Base-by-base conservation (phyloP, 2,888 invertebrate species). In the Troides helena region DNA sequence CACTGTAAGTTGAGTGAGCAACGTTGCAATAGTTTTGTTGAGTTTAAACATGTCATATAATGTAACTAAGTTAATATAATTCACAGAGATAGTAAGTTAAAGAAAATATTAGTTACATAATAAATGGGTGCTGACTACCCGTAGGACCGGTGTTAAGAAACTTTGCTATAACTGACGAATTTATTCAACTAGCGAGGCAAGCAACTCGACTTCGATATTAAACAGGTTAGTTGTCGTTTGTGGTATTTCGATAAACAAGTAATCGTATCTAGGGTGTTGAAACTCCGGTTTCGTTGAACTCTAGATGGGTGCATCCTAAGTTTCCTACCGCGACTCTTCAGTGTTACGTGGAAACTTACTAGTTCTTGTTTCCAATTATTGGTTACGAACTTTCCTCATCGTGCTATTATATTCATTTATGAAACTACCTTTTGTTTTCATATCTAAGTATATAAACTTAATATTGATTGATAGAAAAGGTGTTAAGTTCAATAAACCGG, bases 141-240 rank as follows among this genome's bases (percentile, higher is more conserved):
- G 58, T 25, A 63, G 30, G 68, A 30, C 7, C 58, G 17, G 36
- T 43, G 59, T 68, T 63, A 58, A 21, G 23, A 58, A 50, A 59
- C 21, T 17, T 58, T 36, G 36, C 59, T 64, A 36, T 62, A 46
- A 46, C 57, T 59, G 23, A 23, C 8, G 25, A 62, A 63, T 58
- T 63, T 68, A 12, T 18, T 68, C 21, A 39, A 18, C 43, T 18
- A 64, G 39, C 23, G 65, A 64, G 56, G 23, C 57, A 57, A 21
- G 57, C 43, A 58, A 57, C 69, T 62, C 30, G 25, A 69, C 61
- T 30, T 43, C 46, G 46, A 21, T 30, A 65, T 56, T 65, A 65
- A 69, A 69, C 69, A 46, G 61, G 69, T 69, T 65, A 69, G 61
- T 46, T 69, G 61, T 56, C 58, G 46, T 69, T 65, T 65, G 57